These are phyloP conservation scores for Melanerpes aurifrons DNA, from an alignment of 2,113 vertebrate genomes.

Conservation along the genomic window DNA sequence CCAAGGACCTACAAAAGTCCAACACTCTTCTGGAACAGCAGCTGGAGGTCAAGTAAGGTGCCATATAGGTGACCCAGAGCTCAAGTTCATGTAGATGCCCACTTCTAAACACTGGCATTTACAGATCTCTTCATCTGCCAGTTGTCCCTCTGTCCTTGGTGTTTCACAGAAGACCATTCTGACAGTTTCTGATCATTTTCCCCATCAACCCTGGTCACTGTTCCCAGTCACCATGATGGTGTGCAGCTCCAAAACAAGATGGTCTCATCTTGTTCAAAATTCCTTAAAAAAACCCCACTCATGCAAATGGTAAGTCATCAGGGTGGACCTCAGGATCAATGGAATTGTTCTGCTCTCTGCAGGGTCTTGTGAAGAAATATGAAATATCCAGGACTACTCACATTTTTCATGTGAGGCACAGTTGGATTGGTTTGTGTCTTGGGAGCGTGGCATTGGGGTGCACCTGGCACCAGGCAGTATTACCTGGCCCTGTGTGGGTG, in stretches of 20 bases:
- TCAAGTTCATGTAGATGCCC: background rate
- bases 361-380: background rate
- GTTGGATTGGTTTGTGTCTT: background rate
- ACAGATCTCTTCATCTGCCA: background rate
- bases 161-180: background rate
- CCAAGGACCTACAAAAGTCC: background rate
- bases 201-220: background rate
- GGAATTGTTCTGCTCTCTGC: background rate
- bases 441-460: background rate
- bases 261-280: background rate
- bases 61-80: background rate
- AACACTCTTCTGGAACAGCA: background rate
- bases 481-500: background rate
- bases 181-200: background rate
- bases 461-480: background rate
- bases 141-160: accelerated
- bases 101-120: background rate
- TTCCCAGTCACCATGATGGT: background rate
- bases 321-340: background rate
- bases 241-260: background rate
- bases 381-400: accelerated
- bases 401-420: accelerated
- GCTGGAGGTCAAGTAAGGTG: accelerated
- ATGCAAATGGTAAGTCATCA: background rate
- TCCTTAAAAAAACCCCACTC: background rate